Evolutionary conservation across 2,888 invertebrate genomes (phyloP).

Genomic region (Ditula angustiorana): DNA sequence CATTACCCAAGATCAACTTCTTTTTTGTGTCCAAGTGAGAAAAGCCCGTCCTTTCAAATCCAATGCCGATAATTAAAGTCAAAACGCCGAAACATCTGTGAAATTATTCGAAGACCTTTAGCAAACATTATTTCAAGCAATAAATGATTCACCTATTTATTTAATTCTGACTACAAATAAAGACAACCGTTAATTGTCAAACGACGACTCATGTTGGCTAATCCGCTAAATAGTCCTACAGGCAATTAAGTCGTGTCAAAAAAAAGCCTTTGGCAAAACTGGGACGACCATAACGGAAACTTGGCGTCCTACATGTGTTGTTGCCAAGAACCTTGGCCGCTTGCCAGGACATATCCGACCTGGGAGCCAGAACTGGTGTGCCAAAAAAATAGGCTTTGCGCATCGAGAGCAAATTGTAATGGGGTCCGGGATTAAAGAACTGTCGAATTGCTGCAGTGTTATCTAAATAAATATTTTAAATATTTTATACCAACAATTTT

Average conservation of each 20-base stretch:
- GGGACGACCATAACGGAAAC: slow-evolving; percentile 63
- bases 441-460: neutral
- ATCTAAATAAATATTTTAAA: neutral
- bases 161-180: no score
- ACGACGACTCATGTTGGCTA: neutral
- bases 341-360: slow-evolving; percentile 61
- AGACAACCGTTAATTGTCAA: neutral
- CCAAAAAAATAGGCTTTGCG: slow-evolving; percentile 39
- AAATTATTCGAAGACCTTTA: no score
- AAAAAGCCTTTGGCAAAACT: slow-evolving; percentile 51
- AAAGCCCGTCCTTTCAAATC: no score
- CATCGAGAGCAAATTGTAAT: slow-evolving; percentile 26
- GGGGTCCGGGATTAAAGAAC: slow-evolving; percentile 1
- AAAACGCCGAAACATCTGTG: no score
- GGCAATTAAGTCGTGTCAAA: slow-evolving; percentile 42
- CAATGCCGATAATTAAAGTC: no score
- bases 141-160: no score
- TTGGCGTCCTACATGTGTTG: slow-evolving; percentile 68
- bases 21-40: no score
- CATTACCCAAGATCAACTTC: no score
- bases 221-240: slow-evolving; percentile 31
- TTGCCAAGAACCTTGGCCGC: slow-evolving; percentile 66
- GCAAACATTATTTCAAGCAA: no score
- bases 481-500: no score
- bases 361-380: slow-evolving; percentile 44